Percentiles rank a stretch among this genome's conserved stretches.
Conservation (phyloP, 2,888 invertebrate species). For the Phrixothrix hirtus region DNA sequence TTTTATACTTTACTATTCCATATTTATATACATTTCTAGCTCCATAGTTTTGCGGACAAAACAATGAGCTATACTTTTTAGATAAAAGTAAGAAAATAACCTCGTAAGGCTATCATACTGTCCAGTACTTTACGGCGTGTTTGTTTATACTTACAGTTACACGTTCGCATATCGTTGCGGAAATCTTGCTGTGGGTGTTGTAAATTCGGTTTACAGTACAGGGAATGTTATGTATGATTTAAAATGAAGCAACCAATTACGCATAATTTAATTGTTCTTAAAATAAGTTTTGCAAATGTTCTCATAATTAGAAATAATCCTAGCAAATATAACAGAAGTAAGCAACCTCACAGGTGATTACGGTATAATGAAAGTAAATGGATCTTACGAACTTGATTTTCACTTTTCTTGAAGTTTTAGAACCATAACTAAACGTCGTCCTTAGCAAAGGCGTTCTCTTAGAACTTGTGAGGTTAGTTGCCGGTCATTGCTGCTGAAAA, state of each 20-base stretch:
- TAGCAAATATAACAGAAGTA: too few relatives aligned
- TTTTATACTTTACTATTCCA: slow-evolving; percentile 16
- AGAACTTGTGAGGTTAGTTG: slow-evolving; percentile 28
- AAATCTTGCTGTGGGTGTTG: slow-evolving; percentile 19
- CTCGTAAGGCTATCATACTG: slow-evolving; percentile 22
- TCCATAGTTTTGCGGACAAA: slow-evolving; percentile 9
- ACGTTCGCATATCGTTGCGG: slow-evolving; percentile 19
- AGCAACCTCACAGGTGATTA: too few relatives aligned
- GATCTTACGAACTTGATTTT: too few relatives aligned
- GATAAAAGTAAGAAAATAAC: slow-evolving; percentile 6
- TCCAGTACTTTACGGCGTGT: slow-evolving; percentile 16
- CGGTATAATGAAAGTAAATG: too few relatives aligned
- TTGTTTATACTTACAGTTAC: slow-evolving; percentile 16
- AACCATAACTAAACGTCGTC: too few relatives aligned
- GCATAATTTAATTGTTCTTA: too few relatives aligned
- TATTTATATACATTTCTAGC: slow-evolving; percentile 13
- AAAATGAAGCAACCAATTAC: too few relatives aligned
- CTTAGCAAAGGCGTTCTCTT: too few relatives aligned
- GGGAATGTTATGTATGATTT: too few relatives aligned
- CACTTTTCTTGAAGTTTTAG: too few relatives aligned
- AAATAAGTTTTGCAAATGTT: too few relatives aligned
- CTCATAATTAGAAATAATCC: too few relatives aligned
- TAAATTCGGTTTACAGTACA: slow-evolving; percentile 15
- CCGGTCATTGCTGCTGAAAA: slow-evolving; percentile 34
- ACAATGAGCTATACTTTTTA: slow-evolving; percentile 20